Conservation (phyloP, 2,888 invertebrate genomes). For the Diplolepis rosae region DNA sequence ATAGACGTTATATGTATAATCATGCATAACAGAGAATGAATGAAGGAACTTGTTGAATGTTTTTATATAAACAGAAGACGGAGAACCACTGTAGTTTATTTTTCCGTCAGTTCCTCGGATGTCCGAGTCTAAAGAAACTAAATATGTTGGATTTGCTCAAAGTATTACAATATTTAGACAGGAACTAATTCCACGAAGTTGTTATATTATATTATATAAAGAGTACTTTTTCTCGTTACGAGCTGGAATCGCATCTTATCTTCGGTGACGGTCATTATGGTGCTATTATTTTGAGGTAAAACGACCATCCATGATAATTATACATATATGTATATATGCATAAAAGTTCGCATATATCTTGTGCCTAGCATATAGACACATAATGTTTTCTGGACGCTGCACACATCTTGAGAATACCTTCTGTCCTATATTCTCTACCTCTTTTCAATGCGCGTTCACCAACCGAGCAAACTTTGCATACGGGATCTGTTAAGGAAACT, state of each 20-base stretch:
- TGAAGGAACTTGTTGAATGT: slow-evolving; percentile 5
- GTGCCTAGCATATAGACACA: background rate
- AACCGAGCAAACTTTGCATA: slow-evolving; percentile 1
- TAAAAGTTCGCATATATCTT: no score
- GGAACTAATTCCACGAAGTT: no score
- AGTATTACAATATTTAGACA: no score
- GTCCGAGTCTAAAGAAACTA: background rate
- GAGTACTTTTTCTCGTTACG: no score
- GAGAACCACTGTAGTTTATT: background rate
- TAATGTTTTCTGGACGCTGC: slow-evolving; percentile 9
- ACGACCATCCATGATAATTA: no score
- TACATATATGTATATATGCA: background rate
- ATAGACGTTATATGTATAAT: no score
- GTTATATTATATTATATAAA: no score
- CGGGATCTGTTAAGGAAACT: background rate
- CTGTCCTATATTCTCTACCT: background rate
- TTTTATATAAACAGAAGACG: background rate
- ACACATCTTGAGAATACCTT: background rate
- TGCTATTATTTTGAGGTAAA: no score
- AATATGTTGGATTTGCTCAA: no score
- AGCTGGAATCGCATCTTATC: no score
- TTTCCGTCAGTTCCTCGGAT: background rate
- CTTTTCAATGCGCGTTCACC: slow-evolving; percentile 15
- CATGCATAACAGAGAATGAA: slow-evolving; percentile 8
- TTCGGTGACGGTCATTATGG: no score